Base-by-base conservation (phyloP, 2,888 invertebrate genomes). In the Strigamia maritima region DNA sequence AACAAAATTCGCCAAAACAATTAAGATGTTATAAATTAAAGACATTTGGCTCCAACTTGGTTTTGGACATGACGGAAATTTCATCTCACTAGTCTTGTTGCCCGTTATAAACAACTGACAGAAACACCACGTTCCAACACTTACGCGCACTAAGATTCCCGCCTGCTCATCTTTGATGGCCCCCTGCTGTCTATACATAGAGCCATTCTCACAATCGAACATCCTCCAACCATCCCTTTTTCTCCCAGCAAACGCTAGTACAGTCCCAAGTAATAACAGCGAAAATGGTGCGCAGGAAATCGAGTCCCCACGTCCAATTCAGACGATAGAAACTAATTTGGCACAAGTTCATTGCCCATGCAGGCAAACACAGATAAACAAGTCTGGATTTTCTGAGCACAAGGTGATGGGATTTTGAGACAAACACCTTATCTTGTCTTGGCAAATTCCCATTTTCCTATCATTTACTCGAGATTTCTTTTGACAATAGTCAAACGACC, bases 31-130 rank as follows among this genome's bases (percentile, higher is more conserved):
- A 19, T 54, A 54, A 54, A 54, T 54, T 54, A n/a, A 19, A 54
- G n/a, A 16, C 19, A 19, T 2, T 19, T 54, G 54, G 54, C 54
- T 7, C 54, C 19, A 54, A 54, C 54, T 54, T 19, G 22, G 54
- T n/a, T n/a, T 54, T 54, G 54, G 54, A 19, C 54, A 19, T 54
- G 54, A 54, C 54, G 54, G 54, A 54, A 54, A 54, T 54, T 54
- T 54, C 54, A 54, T 54, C 54, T 54, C 54, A 54, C 54, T 54
- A 8, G 54, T 19, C 54, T 8, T 54, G 54, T 54, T n/a, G n/a
- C 54, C 54, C 54, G 54, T 54, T 54, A 54, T 54, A 54, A 54
- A 54, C 54, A 54, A 54, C 54, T 54, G 54, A 54, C 54, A 54
- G 54, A 54, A 54, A 54, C 54, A 54, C 54, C 54, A 54, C 54